A percentile compares a stretch with the other conserved stretches of the same genome.
Evolutionary conservation across 2,113 vertebrate species (phyloP).

Genomic region (Malurus alboscapulatus): DNA sequence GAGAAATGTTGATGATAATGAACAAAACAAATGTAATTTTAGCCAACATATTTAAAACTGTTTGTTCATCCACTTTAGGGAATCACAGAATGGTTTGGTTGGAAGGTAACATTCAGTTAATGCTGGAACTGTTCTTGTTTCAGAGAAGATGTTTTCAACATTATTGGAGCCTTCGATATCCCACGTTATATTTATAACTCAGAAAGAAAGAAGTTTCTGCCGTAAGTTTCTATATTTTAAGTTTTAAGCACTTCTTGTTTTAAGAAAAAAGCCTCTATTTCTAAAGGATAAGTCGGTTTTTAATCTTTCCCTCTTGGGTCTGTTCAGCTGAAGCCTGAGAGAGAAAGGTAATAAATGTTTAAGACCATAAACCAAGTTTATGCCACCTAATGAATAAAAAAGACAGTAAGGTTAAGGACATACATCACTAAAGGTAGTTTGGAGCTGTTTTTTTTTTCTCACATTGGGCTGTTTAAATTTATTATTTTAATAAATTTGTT

Average conservation of each 20-base stretch:
- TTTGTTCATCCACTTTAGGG: neutral
- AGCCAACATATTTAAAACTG: neutral
- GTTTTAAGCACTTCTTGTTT: neutral
- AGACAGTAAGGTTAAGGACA: neutral
- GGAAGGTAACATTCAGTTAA: neutral
- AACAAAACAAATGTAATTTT: neutral
- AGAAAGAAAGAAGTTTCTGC: conserved; percentile 95
- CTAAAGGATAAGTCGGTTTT: neutral
- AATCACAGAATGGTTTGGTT: neutral
- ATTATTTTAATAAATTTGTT: neutral
- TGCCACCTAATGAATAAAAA: neutral
- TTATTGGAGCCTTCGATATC: conserved; percentile 95
- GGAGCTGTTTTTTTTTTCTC: accelerated
- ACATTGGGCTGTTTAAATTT: neutral
- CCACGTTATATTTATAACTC: conserved; percentile 90
- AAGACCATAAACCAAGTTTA: neutral
- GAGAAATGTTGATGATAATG: neutral
- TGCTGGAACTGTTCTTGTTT: conserved; percentile 19
- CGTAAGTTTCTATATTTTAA: conserved; percentile 79
- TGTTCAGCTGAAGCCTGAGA: neutral
- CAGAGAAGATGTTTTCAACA: conserved; percentile 94
- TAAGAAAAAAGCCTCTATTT: neutral
- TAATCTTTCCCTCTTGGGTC: neutral
- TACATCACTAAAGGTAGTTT: neutral
- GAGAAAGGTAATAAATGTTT: neutral